phyloP scores from a whole-genome alignment of 2,797 vertebrate genomes.

The Peromyscus nudipes region DNA sequence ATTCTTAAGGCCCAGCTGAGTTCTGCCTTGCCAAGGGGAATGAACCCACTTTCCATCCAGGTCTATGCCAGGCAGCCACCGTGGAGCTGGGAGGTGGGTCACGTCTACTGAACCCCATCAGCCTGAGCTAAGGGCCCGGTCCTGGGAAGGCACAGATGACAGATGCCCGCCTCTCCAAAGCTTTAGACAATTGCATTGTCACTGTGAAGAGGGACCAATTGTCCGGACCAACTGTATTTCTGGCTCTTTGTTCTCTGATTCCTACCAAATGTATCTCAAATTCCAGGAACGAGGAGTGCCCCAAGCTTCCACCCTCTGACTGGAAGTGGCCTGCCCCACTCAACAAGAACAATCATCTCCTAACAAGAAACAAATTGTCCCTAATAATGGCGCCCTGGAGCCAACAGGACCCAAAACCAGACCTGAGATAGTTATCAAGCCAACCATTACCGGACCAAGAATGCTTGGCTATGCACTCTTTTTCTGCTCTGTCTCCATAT shows the following conservation, averaged over 20 bases:
- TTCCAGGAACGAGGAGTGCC: background rate
- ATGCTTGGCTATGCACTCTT: background rate
- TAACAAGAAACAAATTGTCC: background rate
- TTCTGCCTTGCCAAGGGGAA: rapidly evolving
- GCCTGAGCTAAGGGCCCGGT: background rate
- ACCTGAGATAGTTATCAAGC: background rate
- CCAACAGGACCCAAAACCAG: background rate
- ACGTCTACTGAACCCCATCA: background rate
- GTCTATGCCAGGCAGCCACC: background rate
- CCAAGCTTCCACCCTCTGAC: background rate
- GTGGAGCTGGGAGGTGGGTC: background rate
- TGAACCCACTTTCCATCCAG: background rate
- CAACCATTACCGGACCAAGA: background rate
- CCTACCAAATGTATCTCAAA: background rate
- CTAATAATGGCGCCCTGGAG: background rate
- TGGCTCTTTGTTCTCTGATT: background rate
- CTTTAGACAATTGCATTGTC: rapidly evolving
- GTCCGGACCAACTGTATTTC: background rate
- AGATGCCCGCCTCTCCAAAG: background rate
- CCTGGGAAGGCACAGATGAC: background rate
- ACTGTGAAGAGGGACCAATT: background rate
- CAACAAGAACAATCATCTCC: background rate
- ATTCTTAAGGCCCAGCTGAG: background rate
- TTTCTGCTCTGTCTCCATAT: background rate
- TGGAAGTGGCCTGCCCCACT: background rate